Evolutionary conservation across 2,113 vertebrate species (phyloP).

Genomic region (Leptobrachium ailaonicum): DNA sequence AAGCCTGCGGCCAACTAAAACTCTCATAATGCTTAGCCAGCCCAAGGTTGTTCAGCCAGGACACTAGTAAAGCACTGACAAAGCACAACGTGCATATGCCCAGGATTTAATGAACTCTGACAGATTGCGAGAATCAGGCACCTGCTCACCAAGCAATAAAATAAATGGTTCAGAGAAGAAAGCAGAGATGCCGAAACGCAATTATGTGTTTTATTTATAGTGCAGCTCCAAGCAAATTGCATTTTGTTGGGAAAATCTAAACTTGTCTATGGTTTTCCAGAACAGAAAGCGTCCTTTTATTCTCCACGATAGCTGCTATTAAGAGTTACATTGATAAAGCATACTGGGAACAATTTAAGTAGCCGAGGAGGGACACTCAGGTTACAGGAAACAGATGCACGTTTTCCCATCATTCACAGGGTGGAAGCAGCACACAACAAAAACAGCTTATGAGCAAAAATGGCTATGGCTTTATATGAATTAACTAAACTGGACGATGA

Average conservation of each 20-base stretch:
- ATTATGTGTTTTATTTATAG: conserved; percentile 24
- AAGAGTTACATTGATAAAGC: background rate
- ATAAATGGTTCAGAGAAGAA: conserved; percentile 24
- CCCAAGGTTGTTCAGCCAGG: background rate
- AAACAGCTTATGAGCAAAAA: too few relatives aligned
- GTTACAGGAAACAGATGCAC: background rate
- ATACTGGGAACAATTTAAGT: background rate
- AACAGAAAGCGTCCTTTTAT: background rate
- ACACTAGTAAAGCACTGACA: conserved; percentile 28
- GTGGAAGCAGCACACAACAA: background rate
- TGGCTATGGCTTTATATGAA: too few relatives aligned
- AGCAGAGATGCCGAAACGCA: conserved; percentile 26
- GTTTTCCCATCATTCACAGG: background rate
- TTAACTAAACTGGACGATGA: too few relatives aligned
- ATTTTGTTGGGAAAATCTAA: background rate
- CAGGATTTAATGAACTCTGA: conserved; percentile 40
- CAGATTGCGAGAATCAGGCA: conserved; percentile 46
- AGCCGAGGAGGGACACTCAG: background rate
- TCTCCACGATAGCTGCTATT: background rate
- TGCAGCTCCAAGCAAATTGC: background rate
- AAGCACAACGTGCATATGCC: conserved; percentile 21
- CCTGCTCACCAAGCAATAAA: conserved; percentile 45
- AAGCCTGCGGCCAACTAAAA: too few relatives aligned
- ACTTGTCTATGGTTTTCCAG: background rate
- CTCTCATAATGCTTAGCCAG: too few relatives aligned